phyloP scores from a whole-genome alignment of 2,888 invertebrate genomes.

The Drosophila picticornis region DNA sequence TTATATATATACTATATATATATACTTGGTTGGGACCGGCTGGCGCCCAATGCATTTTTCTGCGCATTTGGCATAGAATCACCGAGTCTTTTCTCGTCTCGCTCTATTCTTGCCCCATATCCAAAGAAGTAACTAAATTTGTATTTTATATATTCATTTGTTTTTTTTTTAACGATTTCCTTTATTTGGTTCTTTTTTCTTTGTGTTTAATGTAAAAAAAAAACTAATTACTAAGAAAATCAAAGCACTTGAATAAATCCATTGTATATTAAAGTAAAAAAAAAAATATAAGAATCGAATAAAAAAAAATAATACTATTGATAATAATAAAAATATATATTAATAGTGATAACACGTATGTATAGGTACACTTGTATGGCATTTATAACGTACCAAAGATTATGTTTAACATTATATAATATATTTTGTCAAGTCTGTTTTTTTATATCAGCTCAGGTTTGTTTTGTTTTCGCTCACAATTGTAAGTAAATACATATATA shows the following conservation, averaged over 20 bases:
- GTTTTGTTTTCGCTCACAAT: slow-evolving; percentile 25
- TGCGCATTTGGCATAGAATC: slow-evolving; percentile 69
- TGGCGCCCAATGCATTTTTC: slow-evolving; percentile 62
- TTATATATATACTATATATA: background rate
- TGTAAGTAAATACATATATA: slow-evolving; percentile 35
- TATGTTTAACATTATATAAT: slow-evolving; percentile 40
- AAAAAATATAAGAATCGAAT: slow-evolving; percentile 3
- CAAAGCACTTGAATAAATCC: slow-evolving; percentile 27
- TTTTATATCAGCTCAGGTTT: slow-evolving; percentile 45
- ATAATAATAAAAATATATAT: slow-evolving; percentile 5
- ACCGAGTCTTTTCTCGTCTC: background rate
- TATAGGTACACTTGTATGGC: slow-evolving; percentile 43
- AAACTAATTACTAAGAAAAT: slow-evolving; percentile 54
- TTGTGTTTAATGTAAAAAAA: slow-evolving; percentile 30
- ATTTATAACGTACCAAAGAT: slow-evolving; percentile 35
- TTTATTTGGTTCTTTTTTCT: slow-evolving; percentile 12
- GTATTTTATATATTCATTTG: slow-evolving; percentile 5
- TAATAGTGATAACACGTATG: slow-evolving; percentile 29
- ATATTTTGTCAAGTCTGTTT: slow-evolving; percentile 65
- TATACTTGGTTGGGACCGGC: background rate
- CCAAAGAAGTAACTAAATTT: slow-evolving; percentile 19
- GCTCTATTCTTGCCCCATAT: slow-evolving; percentile 2
- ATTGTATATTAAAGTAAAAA: slow-evolving; percentile 9
- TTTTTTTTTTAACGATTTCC: slow-evolving; percentile 27
- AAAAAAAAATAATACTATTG: slow-evolving; percentile 2